Evolutionary conservation across 2,113 vertebrate species (phyloP).

Genomic region (Anoura caudifer): DNA sequence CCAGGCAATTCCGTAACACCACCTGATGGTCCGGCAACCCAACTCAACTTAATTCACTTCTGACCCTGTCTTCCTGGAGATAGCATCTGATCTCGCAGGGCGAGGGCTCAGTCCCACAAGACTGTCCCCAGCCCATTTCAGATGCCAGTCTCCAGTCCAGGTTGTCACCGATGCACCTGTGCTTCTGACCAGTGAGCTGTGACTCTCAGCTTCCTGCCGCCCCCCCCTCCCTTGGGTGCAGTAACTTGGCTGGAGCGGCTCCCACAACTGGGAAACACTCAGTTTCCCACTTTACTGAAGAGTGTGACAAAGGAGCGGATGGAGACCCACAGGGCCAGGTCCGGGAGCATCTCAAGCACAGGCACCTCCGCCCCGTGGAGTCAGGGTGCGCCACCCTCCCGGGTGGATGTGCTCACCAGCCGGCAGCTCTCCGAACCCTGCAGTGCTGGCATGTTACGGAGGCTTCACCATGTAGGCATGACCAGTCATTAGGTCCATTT

Average conservation of each 20-base stretch:
- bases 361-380: background rate
- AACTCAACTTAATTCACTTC: background rate
- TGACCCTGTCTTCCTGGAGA: background rate
- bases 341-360: background rate
- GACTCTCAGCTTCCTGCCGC: background rate
- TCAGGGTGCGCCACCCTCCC: background rate
- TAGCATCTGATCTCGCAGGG: background rate
- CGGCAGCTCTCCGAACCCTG: background rate
- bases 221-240: background rate
- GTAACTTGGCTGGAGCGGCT: background rate
- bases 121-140: background rate
- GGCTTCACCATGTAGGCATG: too few relatives aligned
- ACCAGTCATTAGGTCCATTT: background rate
- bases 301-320: background rate
- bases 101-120: background rate
- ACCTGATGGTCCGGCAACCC: background rate
- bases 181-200: background rate
- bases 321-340: background rate
- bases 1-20: background rate
- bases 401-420: background rate
- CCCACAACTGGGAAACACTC: background rate
- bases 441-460: background rate
- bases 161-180: background rate
- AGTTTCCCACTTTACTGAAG: background rate
- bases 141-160: background rate